Evolutionary conservation across 1,140 invertebrate genomes (phyloP).

Genomic region (Bombus pyrosoma): DNA sequence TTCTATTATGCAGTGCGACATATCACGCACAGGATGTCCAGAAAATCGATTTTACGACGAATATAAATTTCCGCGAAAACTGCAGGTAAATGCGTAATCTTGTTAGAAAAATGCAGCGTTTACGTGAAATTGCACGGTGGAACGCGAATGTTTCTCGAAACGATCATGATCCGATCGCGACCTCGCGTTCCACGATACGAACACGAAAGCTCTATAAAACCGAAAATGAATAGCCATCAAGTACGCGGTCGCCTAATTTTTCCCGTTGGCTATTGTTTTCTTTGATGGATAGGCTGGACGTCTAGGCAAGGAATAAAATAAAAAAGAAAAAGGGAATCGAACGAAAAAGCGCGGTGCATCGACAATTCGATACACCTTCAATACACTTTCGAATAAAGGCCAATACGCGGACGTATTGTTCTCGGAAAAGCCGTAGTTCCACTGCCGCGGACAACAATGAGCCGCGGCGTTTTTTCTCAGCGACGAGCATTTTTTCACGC

Average conservation of each 20-base stretch:
- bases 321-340: neutral
- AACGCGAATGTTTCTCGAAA: neutral
- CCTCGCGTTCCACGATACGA: too few species aligned
- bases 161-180: neutral
- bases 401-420: conserved; percentile 1
- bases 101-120: neutral
- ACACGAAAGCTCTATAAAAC: too few species aligned
- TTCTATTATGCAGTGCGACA: neutral
- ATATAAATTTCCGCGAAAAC: neutral
- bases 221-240: neutral
- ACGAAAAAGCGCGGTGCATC: neutral
- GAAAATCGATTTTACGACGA: neutral
- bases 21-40: too few species aligned
- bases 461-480: too few species aligned
- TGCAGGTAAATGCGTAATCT: neutral
- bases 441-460: neutral
- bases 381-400: conserved; percentile 12
- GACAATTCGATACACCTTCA: conserved; percentile 14
- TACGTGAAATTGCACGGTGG: neutral
- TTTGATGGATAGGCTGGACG: too few species aligned
- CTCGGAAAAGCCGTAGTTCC: neutral
- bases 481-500: too few species aligned
- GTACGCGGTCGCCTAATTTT: neutral
- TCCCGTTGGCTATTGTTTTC: neutral
- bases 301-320: neutral